Conservation (phyloP, 2,888 invertebrate species). For the Drosophila falleni region DNA sequence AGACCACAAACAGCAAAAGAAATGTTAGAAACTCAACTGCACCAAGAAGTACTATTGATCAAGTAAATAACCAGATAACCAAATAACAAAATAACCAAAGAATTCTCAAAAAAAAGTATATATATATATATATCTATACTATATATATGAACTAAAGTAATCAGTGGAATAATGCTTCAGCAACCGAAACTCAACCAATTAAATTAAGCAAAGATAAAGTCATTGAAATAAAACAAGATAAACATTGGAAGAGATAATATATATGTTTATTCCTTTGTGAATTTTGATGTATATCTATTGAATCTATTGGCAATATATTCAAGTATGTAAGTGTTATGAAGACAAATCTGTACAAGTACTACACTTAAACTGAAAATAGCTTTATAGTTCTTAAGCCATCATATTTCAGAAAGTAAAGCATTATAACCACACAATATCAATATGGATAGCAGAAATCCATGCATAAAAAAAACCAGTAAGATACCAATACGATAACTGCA, state of each 20-base stretch:
- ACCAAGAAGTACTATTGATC: conserved; percentile 47
- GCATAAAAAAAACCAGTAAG: conserved; percentile 27
- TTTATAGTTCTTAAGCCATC: conserved; percentile 82
- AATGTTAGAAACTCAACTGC: conserved; percentile 65
- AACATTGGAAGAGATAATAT: neutral
- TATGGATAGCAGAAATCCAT: conserved; percentile 35
- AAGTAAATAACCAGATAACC: conserved; percentile 32
- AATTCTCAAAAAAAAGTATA: conserved; percentile 20
- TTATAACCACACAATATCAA: conserved; percentile 57
- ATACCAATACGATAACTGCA: conserved; percentile 26
- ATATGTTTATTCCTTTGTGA: conserved; percentile 27
- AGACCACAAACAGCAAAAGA: conserved; percentile 55
- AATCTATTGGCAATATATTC: conserved; percentile 44
- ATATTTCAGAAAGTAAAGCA: conserved; percentile 40
- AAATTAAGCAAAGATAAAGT: conserved; percentile 20
- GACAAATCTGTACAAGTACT: conserved; percentile 77
- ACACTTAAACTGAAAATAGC: conserved; percentile 83
- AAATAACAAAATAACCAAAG: conserved; percentile 11
- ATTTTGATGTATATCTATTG: conserved; percentile 43
- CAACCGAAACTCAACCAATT: conserved; percentile 9
- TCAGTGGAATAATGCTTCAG: conserved; percentile 2
- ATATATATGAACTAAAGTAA: conserved; percentile 18
- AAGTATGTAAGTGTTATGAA: conserved; percentile 51
- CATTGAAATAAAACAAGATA: conserved; percentile 11
- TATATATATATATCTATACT: conserved; percentile 3